A percentile compares a stretch with the other conserved stretches of the same genome.
These are phyloP conservation scores for Sinohyriopsis cumingii DNA, from an alignment of 2,888 invertebrate genomes.

Conservation along the genomic window DNA sequence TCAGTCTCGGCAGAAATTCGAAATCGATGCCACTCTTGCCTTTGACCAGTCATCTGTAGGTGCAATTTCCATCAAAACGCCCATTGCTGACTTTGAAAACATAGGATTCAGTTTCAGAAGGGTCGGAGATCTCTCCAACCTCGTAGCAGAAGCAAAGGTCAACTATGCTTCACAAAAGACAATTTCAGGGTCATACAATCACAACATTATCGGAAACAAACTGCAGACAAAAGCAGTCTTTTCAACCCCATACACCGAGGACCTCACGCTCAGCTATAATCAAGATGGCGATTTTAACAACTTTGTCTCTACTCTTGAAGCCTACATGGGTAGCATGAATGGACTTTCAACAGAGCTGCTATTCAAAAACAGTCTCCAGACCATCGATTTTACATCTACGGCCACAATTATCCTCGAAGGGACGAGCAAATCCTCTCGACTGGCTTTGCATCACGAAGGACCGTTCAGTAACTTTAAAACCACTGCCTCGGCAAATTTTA, in stretches of 20 bases:
- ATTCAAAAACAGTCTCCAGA: slow-evolving; percentile 12
- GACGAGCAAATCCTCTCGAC: slow-evolving; percentile 18
- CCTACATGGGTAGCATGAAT: slow-evolving; percentile 20
- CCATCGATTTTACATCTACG: slow-evolving; percentile 11
- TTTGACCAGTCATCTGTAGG: slow-evolving; percentile 15
- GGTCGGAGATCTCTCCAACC: slow-evolving; percentile 15
- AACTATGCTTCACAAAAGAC: slow-evolving; percentile 21
- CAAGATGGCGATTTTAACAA: slow-evolving; percentile 22
- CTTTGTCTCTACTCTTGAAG: slow-evolving; percentile 15
- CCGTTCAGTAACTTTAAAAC: slow-evolving; percentile 27
- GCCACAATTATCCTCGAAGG: slow-evolving; percentile 9
- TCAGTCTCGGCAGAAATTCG: slow-evolving; percentile 10
- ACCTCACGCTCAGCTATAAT: slow-evolving; percentile 18
- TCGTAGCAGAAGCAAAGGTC: slow-evolving; percentile 20
- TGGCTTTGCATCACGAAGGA: slow-evolving; percentile 34
- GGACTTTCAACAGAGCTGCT: slow-evolving; percentile 12
- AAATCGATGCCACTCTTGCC: slow-evolving; percentile 4
- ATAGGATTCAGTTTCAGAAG: slow-evolving; percentile 20
- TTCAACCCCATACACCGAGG: slow-evolving; percentile 33
- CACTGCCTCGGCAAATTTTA: slow-evolving; percentile 7
- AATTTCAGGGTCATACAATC: slow-evolving; percentile 16
- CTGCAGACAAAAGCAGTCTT: slow-evolving; percentile 12
- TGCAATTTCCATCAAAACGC: slow-evolving; percentile 38
- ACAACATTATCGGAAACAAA: slow-evolving; percentile 8
- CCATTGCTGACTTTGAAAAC: slow-evolving; percentile 43